Evolutionary conservation across 2,113 vertebrate species (phyloP).

Genomic region (Pedetes capensis): DNA sequence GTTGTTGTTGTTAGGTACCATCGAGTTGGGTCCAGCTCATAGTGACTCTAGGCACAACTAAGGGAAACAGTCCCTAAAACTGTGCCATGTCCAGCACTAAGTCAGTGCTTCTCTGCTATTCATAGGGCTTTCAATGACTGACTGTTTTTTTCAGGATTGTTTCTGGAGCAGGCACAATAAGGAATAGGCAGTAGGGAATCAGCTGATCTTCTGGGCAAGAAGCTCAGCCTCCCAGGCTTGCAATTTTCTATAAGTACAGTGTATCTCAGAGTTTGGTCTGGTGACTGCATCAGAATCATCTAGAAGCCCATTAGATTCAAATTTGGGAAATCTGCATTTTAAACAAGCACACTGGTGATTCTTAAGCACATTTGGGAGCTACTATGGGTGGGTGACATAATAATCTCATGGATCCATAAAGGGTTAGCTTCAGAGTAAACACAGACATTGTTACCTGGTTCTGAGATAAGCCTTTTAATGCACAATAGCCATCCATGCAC

Average conservation of each 20-base stretch:
- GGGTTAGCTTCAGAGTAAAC: not conserved
- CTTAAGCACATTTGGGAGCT: not conserved
- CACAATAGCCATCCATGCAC: not conserved
- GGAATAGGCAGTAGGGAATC: not conserved
- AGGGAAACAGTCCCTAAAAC: no score
- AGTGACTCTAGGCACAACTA: no score
- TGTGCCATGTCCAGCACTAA: no score
- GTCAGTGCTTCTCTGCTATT: no score
- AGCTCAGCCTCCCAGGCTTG: not conserved
- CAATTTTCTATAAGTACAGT: not conserved
- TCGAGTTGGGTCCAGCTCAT: no score
- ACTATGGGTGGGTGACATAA: not conserved
- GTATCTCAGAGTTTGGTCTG: not conserved
- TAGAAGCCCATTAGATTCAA: not conserved
- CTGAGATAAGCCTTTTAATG: not conserved
- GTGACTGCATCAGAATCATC: not conserved
- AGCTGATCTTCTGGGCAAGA: not conserved
- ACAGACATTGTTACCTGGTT: not conserved
- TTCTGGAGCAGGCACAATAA: no score
- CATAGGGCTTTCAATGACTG: no score
- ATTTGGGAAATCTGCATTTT: conserved; percentile 15
- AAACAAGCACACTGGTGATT: not conserved
- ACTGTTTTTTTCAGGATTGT: no score
- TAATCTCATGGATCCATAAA: not conserved
- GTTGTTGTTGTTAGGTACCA: no score